phyloP scores from a whole-genome alignment of 2,113 vertebrate genomes.

The Muscicapa adusta region DNA sequence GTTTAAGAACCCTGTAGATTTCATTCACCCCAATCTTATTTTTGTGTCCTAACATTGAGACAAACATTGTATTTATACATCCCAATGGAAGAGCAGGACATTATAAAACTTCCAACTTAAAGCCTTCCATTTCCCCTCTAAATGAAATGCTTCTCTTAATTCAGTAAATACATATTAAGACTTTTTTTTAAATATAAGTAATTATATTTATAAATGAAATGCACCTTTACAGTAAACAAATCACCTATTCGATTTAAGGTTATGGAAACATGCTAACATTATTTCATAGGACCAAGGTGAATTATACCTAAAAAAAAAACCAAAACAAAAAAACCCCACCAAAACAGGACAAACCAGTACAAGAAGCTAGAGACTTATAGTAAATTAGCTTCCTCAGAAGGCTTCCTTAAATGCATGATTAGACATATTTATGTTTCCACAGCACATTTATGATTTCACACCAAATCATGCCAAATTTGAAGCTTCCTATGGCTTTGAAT shows the following conservation, averaged over 20 bases:
- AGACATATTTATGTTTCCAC: neutral
- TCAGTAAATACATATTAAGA: neutral
- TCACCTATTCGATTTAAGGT: neutral
- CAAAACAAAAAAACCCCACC: neutral
- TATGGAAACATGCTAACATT: neutral
- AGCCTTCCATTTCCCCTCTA: neutral
- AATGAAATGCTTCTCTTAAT: neutral
- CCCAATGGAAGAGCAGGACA: neutral
- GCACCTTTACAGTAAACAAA: neutral
- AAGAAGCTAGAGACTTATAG: neutral
- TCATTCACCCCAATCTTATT: neutral
- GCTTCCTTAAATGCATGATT: neutral
- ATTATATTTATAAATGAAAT: neutral
- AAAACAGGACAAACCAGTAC: neutral
- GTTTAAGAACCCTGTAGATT: neutral
- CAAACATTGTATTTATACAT: neutral
- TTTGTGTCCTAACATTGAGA: rapidly evolving
- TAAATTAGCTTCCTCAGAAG: neutral
- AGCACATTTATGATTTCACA: neutral
- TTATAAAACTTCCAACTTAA: neutral
- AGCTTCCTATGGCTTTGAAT: neutral
- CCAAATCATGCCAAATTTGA: neutral
- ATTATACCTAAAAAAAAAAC: neutral
- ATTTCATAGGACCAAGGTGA: neutral
- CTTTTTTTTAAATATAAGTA: neutral